Conservation (phyloP, 2,888 invertebrate species). For the Lordiphosa andalusiaca region DNA sequence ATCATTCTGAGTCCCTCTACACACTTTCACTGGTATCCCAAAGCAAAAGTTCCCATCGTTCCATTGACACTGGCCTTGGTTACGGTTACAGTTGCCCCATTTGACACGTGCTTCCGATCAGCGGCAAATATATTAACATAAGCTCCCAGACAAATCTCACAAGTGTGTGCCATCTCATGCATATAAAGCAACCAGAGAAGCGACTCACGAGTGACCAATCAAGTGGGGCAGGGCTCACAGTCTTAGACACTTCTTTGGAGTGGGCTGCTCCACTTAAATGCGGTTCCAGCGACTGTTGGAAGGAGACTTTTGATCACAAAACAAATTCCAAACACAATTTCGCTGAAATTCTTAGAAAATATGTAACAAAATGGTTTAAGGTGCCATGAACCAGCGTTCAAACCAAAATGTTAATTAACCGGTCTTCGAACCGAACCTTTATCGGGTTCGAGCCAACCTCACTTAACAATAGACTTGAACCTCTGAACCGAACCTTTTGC, state of each 20-base stretch:
- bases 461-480: too few relatives aligned
- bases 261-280: slow-evolving; percentile 19
- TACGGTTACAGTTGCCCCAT: slow-evolving; percentile 18
- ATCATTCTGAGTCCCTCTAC: slow-evolving; percentile 31
- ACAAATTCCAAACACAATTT: too few relatives aligned
- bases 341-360: too few relatives aligned
- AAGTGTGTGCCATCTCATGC: slow-evolving; percentile 69
- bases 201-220: neutral
- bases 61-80: slow-evolving; percentile 1
- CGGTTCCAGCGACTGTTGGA: too few relatives aligned
- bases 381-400: too few relatives aligned
- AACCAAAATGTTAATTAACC: too few relatives aligned
- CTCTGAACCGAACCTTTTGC: too few relatives aligned
- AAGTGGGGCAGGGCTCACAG: too few relatives aligned
- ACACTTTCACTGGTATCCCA: slow-evolving; percentile 28
- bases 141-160: slow-evolving; percentile 62
- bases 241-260: neutral
- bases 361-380: too few relatives aligned
- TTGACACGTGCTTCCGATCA: slow-evolving; percentile 80
- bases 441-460: too few relatives aligned
- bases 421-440: too few relatives aligned
- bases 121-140: slow-evolving; percentile 48
- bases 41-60: neutral
- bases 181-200: slow-evolving; percentile 30
- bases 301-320: too few relatives aligned